Evolutionary conservation across 2,888 invertebrate genomes (phyloP), one percentile per base, ranked within the genome.

Genomic region (Xiphydria camelus): DNA sequence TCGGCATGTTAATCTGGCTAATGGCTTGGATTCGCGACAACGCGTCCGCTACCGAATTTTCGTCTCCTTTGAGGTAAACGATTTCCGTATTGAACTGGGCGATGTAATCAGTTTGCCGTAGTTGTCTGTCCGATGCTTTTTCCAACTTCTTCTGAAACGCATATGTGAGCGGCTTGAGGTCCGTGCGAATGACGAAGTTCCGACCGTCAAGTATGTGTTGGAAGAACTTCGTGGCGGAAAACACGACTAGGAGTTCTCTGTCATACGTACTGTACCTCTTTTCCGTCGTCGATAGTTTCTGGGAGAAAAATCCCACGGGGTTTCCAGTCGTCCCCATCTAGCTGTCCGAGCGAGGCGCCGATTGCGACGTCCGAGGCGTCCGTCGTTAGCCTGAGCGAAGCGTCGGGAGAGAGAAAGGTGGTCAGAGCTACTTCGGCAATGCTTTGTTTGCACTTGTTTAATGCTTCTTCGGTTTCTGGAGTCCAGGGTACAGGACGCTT

Each of bases 41-140:
- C n/a, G n/a, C n/a, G n/a, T n/a, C n/a, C n/a, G n/a, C n/a, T n/a
- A n/a, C n/a, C n/a, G n/a, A n/a, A n/a, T n/a, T n/a, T n/a, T n/a
- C n/a, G n/a, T n/a, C n/a, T n/a, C n/a, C n/a, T n/a, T 22, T 38
- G 1, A 46, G 12, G 26, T 47, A 29, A 0, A 35, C 6, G 2
- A 49, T 39, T 19, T 50, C 46, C 4, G 46, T 50, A 9, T 36
- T 20, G 20, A 50, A 50, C 31, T 50, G 50, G 0, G 40, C 29
- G n/a, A n/a, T n/a, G n/a, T n/a, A n/a, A n/a, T n/a, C n/a, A n/a
- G n/a, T n/a, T n/a, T n/a, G n/a, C n/a, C n/a, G n/a, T n/a, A n/a
- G n/a, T n/a, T n/a, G n/a, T n/a, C n/a, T n/a, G n/a, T n/a, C n/a
- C n/a, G n/a, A 46, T n/a, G 40, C 40, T 29, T 47, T 46, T 7